Evolutionary conservation across 2,797 vertebrate species (phyloP).

Genomic region (Enoplosus armatus): DNA sequence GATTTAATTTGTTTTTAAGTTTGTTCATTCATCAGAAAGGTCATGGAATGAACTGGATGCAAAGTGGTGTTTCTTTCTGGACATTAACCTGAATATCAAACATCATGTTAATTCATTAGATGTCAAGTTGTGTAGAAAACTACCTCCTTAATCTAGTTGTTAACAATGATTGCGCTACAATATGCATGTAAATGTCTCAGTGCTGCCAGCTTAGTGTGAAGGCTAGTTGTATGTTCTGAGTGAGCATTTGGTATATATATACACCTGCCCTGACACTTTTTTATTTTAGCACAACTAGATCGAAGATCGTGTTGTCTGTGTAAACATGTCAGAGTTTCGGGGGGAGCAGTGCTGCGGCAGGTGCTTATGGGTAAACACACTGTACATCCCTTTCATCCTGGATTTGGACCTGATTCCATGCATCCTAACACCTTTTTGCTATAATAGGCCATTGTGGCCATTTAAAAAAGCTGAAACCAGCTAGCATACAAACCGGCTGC

Average conservation of each 20-base stretch:
- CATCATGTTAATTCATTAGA: neutral
- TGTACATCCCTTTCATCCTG: neutral
- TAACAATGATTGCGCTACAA: neutral
- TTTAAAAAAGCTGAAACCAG: neutral
- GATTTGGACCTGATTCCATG: neutral
- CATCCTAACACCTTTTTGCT: neutral
- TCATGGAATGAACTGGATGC: neutral
- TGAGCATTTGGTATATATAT: neutral
- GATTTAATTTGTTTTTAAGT: neutral
- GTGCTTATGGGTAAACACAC: conserved; percentile 66
- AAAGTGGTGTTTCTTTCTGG: neutral
- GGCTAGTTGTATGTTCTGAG: neutral
- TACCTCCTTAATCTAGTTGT: no score
- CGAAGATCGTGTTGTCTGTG: conserved; percentile 49
- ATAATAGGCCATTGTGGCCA: neutral
- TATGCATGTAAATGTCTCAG: neutral
- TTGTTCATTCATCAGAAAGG: no score
- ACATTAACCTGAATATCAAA: neutral
- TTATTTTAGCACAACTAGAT: conserved; percentile 5
- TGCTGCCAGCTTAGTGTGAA: neutral
- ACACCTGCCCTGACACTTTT: neutral
- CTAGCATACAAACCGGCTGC: neutral
- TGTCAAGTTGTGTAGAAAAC: neutral
- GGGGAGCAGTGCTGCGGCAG: conserved; percentile 23
- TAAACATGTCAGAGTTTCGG: conserved; percentile 53